phyloP scores from a whole-genome alignment of 2,113 vertebrate species.

The Python bivittatus region DNA sequence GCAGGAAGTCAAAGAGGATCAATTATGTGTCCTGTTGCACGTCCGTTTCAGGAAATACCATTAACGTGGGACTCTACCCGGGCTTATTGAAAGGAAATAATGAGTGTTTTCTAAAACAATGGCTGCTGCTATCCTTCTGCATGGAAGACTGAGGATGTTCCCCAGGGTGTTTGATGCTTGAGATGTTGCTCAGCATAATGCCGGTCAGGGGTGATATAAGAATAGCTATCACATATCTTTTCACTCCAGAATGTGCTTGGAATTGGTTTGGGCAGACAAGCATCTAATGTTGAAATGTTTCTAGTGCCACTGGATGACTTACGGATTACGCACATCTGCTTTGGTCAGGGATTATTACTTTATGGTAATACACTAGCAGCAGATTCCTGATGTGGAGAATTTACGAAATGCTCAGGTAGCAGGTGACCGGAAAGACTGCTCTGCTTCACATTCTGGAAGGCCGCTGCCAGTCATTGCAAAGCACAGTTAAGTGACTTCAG shows the following conservation, averaged over 20 bases:
- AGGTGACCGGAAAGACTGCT: background rate
- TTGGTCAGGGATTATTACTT: background rate
- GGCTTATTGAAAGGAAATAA: constrained; percentile 27
- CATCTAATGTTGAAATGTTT: background rate
- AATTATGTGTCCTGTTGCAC: constrained; percentile 34
- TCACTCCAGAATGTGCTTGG: background rate
- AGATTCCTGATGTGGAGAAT: background rate
- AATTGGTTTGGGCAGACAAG: background rate
- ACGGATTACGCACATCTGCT: background rate
- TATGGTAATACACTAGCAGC: background rate
- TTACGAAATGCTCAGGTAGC: background rate
- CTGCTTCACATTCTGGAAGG: background rate
- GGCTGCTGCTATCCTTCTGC: constrained; percentile 13
- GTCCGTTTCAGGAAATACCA: constrained; percentile 54
- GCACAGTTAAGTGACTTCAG: background rate
- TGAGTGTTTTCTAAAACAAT: background rate
- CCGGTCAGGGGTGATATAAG: background rate
- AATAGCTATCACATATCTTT: background rate
- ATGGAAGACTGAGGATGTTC: background rate
- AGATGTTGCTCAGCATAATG: background rate
- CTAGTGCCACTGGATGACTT: background rate
- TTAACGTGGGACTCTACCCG: constrained; percentile 24
- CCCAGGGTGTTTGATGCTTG: background rate
- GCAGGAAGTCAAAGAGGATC: constrained; percentile 25
- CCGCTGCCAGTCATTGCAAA: background rate